phyloP scores from a whole-genome alignment of 2,797 vertebrate genomes.

The Dallia pectoralis region DNA sequence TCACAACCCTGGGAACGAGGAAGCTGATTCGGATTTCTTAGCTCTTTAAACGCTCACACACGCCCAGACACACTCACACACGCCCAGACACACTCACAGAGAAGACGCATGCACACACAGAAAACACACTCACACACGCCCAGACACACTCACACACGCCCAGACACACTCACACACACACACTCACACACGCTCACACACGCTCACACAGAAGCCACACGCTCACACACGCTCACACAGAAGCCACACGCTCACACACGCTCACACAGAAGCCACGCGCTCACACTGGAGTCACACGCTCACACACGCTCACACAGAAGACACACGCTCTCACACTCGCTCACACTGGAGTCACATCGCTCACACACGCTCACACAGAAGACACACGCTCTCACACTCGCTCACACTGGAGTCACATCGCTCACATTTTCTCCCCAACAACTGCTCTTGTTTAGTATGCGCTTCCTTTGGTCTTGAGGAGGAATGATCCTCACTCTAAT shows the following conservation, averaged over 20 bases:
- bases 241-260: no score
- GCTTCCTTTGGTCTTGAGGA: slow-evolving; percentile 82
- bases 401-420: slow-evolving; percentile 12
- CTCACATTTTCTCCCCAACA: slow-evolving; percentile 81
- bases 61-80: background rate
- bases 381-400: slow-evolving; percentile 53
- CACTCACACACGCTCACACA: slow-evolving; percentile 12
- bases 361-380: slow-evolving; percentile 31
- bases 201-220: background rate
- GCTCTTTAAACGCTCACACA: slow-evolving; percentile 21
- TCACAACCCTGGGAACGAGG: no score
- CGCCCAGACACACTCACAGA: slow-evolving; percentile 26
- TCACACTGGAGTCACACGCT: no score
- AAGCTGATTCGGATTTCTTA: no score
- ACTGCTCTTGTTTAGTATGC: slow-evolving; percentile 84
- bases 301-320: no score
- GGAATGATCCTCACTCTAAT: slow-evolving; percentile 87
- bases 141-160: slow-evolving; percentile 43
- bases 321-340: slow-evolving; percentile 64
- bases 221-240: slow-evolving; percentile 11
- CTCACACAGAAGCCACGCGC: no score
- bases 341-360: slow-evolving; percentile 33
- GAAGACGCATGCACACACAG: slow-evolving; percentile 33
- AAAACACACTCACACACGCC: no score
- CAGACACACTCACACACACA: slow-evolving; percentile 24